phyloP scores from a whole-genome alignment of 2,888 invertebrate species.

The Beris chalybata region DNA sequence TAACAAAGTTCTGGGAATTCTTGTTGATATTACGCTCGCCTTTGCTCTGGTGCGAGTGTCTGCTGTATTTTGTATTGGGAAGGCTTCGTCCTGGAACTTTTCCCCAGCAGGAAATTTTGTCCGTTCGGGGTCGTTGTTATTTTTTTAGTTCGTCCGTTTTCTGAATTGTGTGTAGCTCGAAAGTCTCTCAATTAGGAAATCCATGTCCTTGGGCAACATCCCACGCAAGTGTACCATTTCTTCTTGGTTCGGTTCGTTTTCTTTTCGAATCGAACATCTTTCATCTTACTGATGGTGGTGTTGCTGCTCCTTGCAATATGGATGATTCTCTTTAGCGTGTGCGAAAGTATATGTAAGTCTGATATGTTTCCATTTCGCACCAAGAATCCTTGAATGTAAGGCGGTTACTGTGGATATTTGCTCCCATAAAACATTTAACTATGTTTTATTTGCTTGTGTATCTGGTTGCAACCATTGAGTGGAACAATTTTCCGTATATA shows the following conservation, averaged over 20 bases:
- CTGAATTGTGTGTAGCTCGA: not conserved
- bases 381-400: too few relatives aligned
- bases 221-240: constrained; percentile 37
- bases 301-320: not conserved
- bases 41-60: too few relatives aligned
- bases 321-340: not conserved
- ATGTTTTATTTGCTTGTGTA: too few relatives aligned
- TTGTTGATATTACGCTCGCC: constrained; percentile 18
- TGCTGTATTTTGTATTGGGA: constrained; percentile 13
- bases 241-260: not conserved
- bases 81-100: constrained; percentile 16
- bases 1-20: constrained; percentile 33
- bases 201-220: constrained; percentile 44
- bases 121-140: too few relatives aligned
- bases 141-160: not conserved
- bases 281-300: not conserved
- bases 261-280: too few relatives aligned
- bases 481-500: too few relatives aligned
- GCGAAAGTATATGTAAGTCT: not conserved
- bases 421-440: too few relatives aligned
- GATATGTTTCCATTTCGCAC: not conserved
- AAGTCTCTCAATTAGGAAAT: constrained; percentile 20
- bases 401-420: too few relatives aligned
- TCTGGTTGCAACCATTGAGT: too few relatives aligned
- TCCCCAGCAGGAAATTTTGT: constrained; percentile 6